phyloP scores from a whole-genome alignment of 1,140 invertebrate species.

The Idris sp. region DNA sequence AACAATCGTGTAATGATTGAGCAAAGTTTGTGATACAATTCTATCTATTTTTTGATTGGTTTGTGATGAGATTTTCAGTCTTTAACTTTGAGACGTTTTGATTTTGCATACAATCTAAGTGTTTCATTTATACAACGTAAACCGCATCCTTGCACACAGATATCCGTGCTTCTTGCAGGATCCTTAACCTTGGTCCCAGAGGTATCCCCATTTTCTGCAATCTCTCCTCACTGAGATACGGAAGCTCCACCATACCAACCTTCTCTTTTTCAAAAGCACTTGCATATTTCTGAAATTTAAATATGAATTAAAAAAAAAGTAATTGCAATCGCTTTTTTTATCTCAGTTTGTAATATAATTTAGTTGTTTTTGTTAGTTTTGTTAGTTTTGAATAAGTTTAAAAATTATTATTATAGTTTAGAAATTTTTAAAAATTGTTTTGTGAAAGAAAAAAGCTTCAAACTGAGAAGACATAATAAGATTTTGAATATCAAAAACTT shows the following conservation, averaged over 20 bases:
- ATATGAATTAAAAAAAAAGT: too few relatives aligned
- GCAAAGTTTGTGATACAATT: conserved; percentile 8
- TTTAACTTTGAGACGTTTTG: conserved; percentile 29
- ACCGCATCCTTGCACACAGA: conserved; percentile 80
- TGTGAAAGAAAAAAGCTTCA: too few relatives aligned
- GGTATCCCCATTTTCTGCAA: conserved; percentile 93
- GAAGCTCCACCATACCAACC: conserved; percentile 94
- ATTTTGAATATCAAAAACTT: too few relatives aligned
- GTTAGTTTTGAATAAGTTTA: too few relatives aligned
- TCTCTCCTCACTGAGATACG: conserved; percentile 93
- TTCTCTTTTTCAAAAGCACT: conserved; percentile 90
- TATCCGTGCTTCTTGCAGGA: conserved; percentile 92
- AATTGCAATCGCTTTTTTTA: too few relatives aligned
- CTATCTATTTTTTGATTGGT: conserved; percentile 21
- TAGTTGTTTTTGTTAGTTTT: too few relatives aligned
- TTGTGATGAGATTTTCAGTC: conserved; percentile 42
- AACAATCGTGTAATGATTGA: not conserved
- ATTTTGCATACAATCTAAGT: conserved; percentile 3
- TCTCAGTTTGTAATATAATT: too few relatives aligned
- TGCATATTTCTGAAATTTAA: conserved; percentile 88
- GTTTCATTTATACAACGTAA: conserved; percentile 70
- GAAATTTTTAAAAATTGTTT: too few relatives aligned
- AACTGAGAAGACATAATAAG: too few relatives aligned
- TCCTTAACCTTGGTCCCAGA: conserved; percentile 90
- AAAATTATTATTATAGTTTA: too few relatives aligned